phyloP scores from a whole-genome alignment of 2,888 invertebrate species.

The Adelphocoris suturalis region DNA sequence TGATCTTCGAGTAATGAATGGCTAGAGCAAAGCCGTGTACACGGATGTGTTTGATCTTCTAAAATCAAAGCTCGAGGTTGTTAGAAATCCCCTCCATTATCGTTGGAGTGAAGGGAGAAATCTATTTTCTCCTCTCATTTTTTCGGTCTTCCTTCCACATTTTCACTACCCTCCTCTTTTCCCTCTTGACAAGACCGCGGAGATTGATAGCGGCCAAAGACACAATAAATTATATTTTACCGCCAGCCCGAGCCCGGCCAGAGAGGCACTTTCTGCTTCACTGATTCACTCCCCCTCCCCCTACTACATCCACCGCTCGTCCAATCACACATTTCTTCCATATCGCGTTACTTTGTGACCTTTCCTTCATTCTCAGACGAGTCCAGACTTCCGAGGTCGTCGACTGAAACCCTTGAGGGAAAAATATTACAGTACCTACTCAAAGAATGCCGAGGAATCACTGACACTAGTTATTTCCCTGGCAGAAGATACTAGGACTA shows the following conservation, averaged over 20 bases:
- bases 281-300: not conserved
- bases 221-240: constrained; percentile 17
- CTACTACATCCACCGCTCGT: not conserved
- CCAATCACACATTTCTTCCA: not conserved
- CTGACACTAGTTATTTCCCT: too few relatives aligned
- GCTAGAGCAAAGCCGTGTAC: not conserved
- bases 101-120: not conserved
- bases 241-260: not conserved
- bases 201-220: constrained; percentile 8
- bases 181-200: not conserved
- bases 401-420: too few relatives aligned
- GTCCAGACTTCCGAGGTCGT: too few relatives aligned
- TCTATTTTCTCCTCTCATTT: constrained; percentile 3
- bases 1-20: not conserved
- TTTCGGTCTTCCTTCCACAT: not conserved
- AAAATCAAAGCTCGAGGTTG: constrained; percentile 17
- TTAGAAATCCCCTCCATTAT: constrained; percentile 19
- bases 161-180: not conserved
- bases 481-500: too few relatives aligned
- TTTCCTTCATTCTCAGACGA: too few relatives aligned
- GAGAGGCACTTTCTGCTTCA: not conserved
- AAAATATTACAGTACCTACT: too few relatives aligned
- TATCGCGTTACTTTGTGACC: not conserved
- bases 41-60: constrained; percentile 22
- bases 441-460: too few relatives aligned